Percentiles rank a stretch among this genome's conserved stretches.
Evolutionary conservation across 2,113 vertebrate species (phyloP).

Genomic region (Spilogale gracilis): DNA sequence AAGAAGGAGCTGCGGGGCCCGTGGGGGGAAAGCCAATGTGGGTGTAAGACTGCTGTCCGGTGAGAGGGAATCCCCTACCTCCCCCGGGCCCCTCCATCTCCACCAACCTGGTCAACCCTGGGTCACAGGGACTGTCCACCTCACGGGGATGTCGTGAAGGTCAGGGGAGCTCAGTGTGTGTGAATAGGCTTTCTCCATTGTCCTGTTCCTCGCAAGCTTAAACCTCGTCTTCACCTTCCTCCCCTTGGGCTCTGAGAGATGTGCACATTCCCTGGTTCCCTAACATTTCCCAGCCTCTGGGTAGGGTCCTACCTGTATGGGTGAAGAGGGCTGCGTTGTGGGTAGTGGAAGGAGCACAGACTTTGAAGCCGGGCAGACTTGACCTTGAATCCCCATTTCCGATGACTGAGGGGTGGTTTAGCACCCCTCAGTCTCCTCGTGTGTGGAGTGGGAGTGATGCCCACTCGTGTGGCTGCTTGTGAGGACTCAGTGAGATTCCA

Average conservation of each 20-base stretch:
- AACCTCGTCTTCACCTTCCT: background rate
- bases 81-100: background rate
- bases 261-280: background rate
- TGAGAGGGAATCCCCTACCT: background rate
- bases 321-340: background rate
- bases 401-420: background rate
- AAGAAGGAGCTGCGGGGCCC: rapidly evolving
- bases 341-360: background rate
- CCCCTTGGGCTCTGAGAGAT: background rate
- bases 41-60: background rate
- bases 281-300: background rate
- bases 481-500: background rate
- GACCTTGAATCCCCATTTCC: background rate
- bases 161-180: background rate
- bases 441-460: background rate
- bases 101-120: background rate
- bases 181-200: background rate
- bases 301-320: background rate
- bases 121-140: background rate
- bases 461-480: background rate
- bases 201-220: background rate
- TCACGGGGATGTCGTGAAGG: rapidly evolving
- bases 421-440: background rate
- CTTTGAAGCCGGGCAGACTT: background rate
- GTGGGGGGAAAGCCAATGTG: background rate